Conservation (phyloP, 2,113 vertebrate genomes). For the Bathybates hornii region DNA sequence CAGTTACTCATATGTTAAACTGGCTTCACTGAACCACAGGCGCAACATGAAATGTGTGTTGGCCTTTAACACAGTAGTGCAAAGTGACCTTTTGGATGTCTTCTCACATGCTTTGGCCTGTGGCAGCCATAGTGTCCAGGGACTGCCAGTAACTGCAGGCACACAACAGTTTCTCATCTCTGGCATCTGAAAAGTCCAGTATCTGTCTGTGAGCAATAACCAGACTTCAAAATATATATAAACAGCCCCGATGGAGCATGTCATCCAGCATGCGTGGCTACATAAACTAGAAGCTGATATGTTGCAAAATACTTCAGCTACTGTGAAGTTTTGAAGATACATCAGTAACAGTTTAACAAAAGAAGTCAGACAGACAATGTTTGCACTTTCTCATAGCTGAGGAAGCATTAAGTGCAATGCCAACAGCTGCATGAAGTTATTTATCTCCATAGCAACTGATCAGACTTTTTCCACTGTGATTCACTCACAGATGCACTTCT, state of each 20-base stretch:
- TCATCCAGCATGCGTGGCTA: neutral
- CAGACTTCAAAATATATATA: neutral
- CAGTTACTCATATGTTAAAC: neutral
- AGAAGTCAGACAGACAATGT: neutral
- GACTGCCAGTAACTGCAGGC: neutral
- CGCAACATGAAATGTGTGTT: neutral
- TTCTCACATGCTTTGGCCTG: neutral
- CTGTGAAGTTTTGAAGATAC: neutral
- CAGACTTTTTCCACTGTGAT: neutral
- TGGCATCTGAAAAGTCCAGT: neutral
- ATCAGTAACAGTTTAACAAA: neutral
- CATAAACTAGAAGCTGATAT: neutral
- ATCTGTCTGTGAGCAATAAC: neutral
- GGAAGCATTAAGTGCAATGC: neutral
- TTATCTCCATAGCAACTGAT: neutral
- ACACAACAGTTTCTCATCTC: neutral
- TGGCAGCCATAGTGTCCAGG: neutral
- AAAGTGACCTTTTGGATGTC: neutral
- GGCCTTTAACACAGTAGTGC: neutral
- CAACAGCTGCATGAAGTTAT: neutral
- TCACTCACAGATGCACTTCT: neutral
- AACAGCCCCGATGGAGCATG: neutral
- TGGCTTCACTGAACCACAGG: neutral
- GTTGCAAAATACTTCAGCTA: neutral
- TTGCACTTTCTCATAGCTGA: neutral